phyloP scores from a whole-genome alignment of 2,888 invertebrate species.

The Cephus pulcher region DNA sequence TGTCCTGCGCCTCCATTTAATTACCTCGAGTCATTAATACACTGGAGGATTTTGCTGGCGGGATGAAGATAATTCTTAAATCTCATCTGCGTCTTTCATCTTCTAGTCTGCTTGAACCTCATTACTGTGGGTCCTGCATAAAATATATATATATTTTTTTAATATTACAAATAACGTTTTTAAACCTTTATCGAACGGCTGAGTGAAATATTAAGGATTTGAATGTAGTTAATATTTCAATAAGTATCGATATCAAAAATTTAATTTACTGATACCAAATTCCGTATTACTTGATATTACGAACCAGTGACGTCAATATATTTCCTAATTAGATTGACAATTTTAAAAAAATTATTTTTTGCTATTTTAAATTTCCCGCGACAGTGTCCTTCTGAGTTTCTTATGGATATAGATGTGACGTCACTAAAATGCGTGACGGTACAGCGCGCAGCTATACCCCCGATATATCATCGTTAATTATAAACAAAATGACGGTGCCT shows the following conservation, averaged over 20 bases:
- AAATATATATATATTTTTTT: not conserved
- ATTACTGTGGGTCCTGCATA: not conserved
- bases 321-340: not conserved
- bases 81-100: not conserved
- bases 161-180: not conserved
- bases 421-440: not conserved
- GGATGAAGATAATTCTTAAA: not conserved
- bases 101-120: not conserved
- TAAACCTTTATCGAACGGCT: too few species aligned
- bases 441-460: conserved; percentile 17
- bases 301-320: not conserved
- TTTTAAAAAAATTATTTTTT: too few species aligned
- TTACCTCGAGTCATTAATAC: conserved; percentile 48
- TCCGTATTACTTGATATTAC: not conserved
- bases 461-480: conserved; percentile 43
- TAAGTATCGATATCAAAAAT: not conserved
- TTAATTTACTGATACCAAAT: not conserved
- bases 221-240: not conserved
- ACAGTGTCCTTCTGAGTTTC: not conserved
- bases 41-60: conserved; percentile 16
- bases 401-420: not conserved
- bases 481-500: conserved; percentile 51
- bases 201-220: not conserved
- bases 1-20: conserved; percentile 39
- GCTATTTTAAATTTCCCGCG: not conserved